Base-by-base conservation (phyloP, 2,888 invertebrate genomes). In the Drosophila kambysellisi region DNA sequence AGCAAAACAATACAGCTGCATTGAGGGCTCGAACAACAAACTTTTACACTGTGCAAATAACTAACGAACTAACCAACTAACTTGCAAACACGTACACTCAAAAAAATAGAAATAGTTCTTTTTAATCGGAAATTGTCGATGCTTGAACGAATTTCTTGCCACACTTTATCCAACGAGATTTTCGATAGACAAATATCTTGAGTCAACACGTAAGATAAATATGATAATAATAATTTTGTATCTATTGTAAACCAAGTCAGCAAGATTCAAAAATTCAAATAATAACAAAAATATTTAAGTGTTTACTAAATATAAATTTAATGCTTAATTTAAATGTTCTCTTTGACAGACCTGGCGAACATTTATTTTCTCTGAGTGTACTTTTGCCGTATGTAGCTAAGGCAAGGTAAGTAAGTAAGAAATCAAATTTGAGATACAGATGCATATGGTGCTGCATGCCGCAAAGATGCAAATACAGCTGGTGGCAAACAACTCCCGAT, bases 1-100 rank as follows among this genome's bases (percentile, higher is more conserved):
- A 48, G 17, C 59, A 25, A 29, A 37, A 70, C 71, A 71, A 71
- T 71, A 56, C 63, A 54, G 46, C 50, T 59, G 58, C 73, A 52
- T 68, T 57, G 15, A 68, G 39, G 7, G 9, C 25, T 57, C 51
- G 25, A 68, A 35, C 35, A n/a, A 20, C 51, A 20, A 43, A 52
- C 69, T 57, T 25, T 9, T 30, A 39, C 30, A 48, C 43, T 60
- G 25, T 39, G n/a, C 51, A 20, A n/a, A 57, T 11, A 30, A 15
- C 11, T 29, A 25, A 9, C 33, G 7, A 33, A 33, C 7, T 15
- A 35, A 17, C 25, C 25, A 25, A 25, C 25, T 25, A 25, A 25
- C 51, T n/a, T 11, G 11, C 54, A 37, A 35, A 20, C 25, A 25
- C 20, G 52, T n/a, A n/a, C 29, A 54, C 37, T 54, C 7, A 2